Evolutionary conservation across 2,888 invertebrate species (phyloP), one percentile per base, ranked within the genome.

Genomic region (Pollenia labialis): DNA sequence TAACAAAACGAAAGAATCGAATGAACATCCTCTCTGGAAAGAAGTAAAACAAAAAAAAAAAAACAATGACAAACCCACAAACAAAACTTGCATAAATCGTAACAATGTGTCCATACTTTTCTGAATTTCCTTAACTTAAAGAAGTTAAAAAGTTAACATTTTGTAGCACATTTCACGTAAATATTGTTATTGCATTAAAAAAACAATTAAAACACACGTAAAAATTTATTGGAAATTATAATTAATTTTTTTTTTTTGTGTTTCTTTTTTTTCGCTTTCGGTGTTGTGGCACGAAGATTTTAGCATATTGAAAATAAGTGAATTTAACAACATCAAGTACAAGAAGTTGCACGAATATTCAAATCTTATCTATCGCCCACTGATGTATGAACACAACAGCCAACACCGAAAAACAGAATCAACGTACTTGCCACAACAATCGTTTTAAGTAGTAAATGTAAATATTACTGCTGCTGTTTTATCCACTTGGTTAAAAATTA

Each of bases 311-410:
- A 71, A 72, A 66, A 66, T 77, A 66, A 64, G 64, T 77, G 66
- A 66, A 77, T 54, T 52, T 52, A 18, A 68, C 54, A 54, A 44
- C 64, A 52, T 64, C 44, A 40, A 76, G 40, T 82, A 82, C 69
- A 76, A 82, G 76, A 16, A 82, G 69, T 76, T 60, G 76, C 82
- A 82, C 69, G 82, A 82, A 69, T 71, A 82, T 69, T 68, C 8
- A 58, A 84, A 81, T 87, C 84, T 87, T 87, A 87, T 87, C 87
- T 87, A 81, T 87, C 87, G 87, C 87, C 87, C 87, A 87, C 87
- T 84, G 84, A 84, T 87, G 84, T 87, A 87, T 69, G 74, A 87
- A 87, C 84, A 87, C 68, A 87, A 77, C 77, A 77, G 74, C 18
- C 87, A 84, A 81, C 84, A 84, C 76, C 84, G 74, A 66, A 44